These are phyloP conservation scores for Exephanes ischioxanthus DNA, from an alignment of 2,888 invertebrate genomes.

Conservation along the genomic window DNA sequence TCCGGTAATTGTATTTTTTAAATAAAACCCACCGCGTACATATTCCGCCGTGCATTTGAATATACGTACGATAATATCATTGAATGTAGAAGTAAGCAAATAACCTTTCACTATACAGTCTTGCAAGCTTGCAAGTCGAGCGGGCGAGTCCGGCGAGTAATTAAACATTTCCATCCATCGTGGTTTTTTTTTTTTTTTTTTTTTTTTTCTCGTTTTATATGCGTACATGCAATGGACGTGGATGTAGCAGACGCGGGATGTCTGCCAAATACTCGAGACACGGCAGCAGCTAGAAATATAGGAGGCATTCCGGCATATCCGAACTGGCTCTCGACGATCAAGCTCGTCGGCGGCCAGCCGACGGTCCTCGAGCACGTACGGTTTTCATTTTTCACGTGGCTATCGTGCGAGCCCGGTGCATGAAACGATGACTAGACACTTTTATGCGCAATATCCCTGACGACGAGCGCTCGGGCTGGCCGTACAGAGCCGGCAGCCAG, in stretches of 20 bases:
- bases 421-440: slow-evolving; percentile 70
- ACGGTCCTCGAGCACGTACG: slow-evolving; percentile 71
- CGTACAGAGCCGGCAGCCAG: background rate
- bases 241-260: slow-evolving; percentile 27
- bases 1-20: too few species aligned
- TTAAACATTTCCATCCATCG: slow-evolving; percentile 42
- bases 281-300: slow-evolving; percentile 53
- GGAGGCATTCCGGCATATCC: slow-evolving; percentile 10
- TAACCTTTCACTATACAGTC: background rate
- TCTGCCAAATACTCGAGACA: slow-evolving; percentile 53
- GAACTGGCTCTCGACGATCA: slow-evolving; percentile 54
- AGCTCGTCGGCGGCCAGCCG: slow-evolving; percentile 43
- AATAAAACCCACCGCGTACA: background rate
- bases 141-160: slow-evolving; percentile 27
- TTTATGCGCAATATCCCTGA: slow-evolving; percentile 68
- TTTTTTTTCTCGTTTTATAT: slow-evolving; percentile 13
- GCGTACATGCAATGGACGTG: slow-evolving; percentile 7
- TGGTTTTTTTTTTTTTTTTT: background rate
- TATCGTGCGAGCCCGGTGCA: slow-evolving; percentile 64
- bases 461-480: slow-evolving; percentile 11
- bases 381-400: slow-evolving; percentile 71
- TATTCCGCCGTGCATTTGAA: background rate
- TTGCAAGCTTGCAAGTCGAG: background rate
- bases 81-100: background rate
- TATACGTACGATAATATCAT: background rate